Evolutionary conservation across 1,140 invertebrate species (phyloP).

Genomic region (Matsumurasca onukii): DNA sequence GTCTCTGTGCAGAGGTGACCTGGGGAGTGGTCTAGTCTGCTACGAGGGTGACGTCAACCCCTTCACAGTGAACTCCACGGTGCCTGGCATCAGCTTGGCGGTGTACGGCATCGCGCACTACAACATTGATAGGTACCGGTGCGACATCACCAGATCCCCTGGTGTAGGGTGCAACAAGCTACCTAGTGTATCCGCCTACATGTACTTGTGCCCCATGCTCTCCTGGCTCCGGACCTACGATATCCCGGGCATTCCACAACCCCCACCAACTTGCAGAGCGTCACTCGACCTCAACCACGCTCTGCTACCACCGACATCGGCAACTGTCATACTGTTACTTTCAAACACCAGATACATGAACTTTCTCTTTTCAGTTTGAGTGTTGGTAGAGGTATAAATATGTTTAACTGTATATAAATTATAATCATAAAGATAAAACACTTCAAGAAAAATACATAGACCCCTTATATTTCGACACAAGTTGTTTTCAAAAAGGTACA

Average conservation of each 20-base stretch:
- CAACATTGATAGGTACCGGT: neutral
- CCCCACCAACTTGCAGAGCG: too few species aligned
- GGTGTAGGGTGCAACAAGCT: neutral
- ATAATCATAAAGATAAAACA: too few species aligned
- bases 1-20: neutral
- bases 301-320: too few species aligned
- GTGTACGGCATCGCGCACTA: neutral
- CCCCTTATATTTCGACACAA: too few species aligned
- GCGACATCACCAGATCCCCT: neutral
- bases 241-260: neutral
- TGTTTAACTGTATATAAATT: too few species aligned
- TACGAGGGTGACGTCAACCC: neutral
- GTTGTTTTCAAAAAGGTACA: too few species aligned
- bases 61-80: neutral
- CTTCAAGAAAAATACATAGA: too few species aligned
- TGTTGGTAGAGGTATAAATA: too few species aligned
- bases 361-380: too few species aligned
- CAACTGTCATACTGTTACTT: too few species aligned
- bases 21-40: neutral
- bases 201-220: neutral
- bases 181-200: neutral
- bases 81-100: neutral
- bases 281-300: too few species aligned
- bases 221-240: neutral
- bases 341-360: too few species aligned